Conservation (phyloP, 2,888 invertebrate genomes). For the Ormyrus pomaceus region DNA sequence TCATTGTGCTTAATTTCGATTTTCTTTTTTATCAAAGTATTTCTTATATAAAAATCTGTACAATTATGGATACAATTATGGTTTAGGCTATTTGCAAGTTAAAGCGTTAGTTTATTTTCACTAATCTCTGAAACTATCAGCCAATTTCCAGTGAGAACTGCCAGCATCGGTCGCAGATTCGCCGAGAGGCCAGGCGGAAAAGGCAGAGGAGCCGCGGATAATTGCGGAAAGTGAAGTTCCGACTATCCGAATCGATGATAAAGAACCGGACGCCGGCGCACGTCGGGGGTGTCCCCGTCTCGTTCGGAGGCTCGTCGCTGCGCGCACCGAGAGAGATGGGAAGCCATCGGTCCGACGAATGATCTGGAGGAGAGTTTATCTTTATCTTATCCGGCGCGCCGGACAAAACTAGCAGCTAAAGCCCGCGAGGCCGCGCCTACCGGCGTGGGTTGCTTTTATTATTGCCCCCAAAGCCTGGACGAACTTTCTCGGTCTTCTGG, state of each 20-base stretch:
- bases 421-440: constrained; percentile 58
- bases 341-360: constrained; percentile 60
- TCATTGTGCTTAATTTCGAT: too few species aligned
- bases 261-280: constrained; percentile 55
- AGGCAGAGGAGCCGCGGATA: not conserved
- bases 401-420: constrained; percentile 50
- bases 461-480: constrained; percentile 45
- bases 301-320: not conserved
- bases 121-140: too few species aligned
- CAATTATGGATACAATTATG: too few species aligned
- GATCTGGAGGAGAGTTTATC: constrained; percentile 60
- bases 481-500: constrained; percentile 10
- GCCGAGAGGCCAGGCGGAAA: not conserved
- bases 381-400: constrained; percentile 59
- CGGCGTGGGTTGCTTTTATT: constrained; percentile 54
- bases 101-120: too few species aligned
- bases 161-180: too few species aligned
- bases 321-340: constrained; percentile 21
- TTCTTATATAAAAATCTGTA: too few species aligned
- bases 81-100: too few species aligned
- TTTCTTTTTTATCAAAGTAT: too few species aligned
- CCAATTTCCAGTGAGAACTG: too few species aligned
- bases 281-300: constrained; percentile 29
- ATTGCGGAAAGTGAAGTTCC: constrained; percentile 31
- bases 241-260: constrained; percentile 43